Evolutionary conservation across 1,140 invertebrate species (phyloP).

Genomic region (Drosophila sp.): DNA sequence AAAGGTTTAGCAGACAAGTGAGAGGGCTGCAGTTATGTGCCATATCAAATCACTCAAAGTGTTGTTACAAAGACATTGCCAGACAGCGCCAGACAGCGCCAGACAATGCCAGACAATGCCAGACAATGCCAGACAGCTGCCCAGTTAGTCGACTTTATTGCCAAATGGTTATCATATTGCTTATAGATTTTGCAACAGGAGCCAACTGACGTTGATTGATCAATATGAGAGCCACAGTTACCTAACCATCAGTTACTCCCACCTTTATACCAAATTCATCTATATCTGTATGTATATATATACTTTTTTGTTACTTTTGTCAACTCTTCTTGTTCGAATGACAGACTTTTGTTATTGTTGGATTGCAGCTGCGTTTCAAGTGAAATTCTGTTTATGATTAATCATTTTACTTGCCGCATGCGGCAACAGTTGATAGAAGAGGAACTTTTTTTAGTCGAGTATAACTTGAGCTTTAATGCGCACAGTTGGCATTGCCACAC

Average conservation of each 20-base stretch:
- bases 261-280: constrained; percentile 21
- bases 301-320: constrained; percentile 43
- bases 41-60: constrained; percentile 81
- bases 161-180: constrained; percentile 82
- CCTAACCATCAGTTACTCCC: constrained; percentile 50
- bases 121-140: constrained; percentile 23
- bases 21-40: constrained; percentile 48
- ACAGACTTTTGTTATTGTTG: constrained; percentile 30
- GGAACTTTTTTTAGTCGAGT: constrained; percentile 48
- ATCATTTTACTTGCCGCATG: constrained; percentile 59
- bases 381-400: constrained; percentile 67
- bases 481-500: constrained; percentile 33
- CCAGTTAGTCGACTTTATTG: constrained; percentile 69
- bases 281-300: background rate
- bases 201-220: constrained; percentile 78
- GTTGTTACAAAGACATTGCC: constrained; percentile 63
- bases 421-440: constrained; percentile 48
- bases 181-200: constrained; percentile 69
- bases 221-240: constrained; percentile 69
- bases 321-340: constrained; percentile 67
- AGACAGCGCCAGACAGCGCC: constrained; percentile 53
- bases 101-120: constrained; percentile 45
- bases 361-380: constrained; percentile 40
- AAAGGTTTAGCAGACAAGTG: constrained; percentile 50
- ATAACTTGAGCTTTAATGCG: constrained; percentile 64